Evolutionary conservation across 2,888 invertebrate genomes (phyloP).

Genomic region (Cyclophora albipunctata): DNA sequence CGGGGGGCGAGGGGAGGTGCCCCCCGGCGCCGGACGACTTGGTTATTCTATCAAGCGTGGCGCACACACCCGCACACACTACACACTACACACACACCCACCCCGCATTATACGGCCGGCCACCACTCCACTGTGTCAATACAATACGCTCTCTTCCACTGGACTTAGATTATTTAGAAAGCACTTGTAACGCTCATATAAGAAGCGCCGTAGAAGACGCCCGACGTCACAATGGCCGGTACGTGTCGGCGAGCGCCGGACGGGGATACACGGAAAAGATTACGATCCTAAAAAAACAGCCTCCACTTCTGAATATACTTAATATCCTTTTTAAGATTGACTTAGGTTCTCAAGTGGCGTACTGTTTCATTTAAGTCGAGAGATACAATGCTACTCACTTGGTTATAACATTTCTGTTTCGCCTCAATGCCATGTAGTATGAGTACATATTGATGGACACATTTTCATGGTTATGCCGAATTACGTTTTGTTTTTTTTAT

Average conservation of each 20-base stretch:
- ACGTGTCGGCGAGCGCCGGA: conserved; percentile 67
- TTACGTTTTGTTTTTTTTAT: too few relatives aligned
- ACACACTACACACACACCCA: conserved; percentile 53
- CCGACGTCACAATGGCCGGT: conserved; percentile 71
- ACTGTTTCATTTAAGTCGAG: conserved; percentile 27
- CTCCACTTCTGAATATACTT: conserved; percentile 60
- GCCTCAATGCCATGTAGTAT: too few relatives aligned
- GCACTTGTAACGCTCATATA: conserved; percentile 77
- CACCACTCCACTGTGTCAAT: conserved; percentile 76
- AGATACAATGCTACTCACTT: conserved; percentile 7
- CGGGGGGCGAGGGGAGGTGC: conserved; percentile 55
- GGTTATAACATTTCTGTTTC: conserved; percentile 9
- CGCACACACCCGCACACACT: conserved; percentile 50
- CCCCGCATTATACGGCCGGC: conserved; percentile 71
- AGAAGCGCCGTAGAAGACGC: conserved; percentile 72
- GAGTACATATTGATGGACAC: too few relatives aligned
- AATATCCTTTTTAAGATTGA: conserved; percentile 59
- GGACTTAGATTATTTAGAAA: conserved; percentile 78
- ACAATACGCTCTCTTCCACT: conserved; percentile 75
- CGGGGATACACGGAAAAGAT: conserved; percentile 69
- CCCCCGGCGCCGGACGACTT: conserved; percentile 67
- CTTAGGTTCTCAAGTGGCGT: conserved; percentile 43
- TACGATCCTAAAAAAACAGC: conserved; percentile 75
- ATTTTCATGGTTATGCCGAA: too few relatives aligned
- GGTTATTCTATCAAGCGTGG: conserved; percentile 76